phyloP scores from a whole-genome alignment of 2,113 vertebrate genomes.

The Daboia siamensis region DNA sequence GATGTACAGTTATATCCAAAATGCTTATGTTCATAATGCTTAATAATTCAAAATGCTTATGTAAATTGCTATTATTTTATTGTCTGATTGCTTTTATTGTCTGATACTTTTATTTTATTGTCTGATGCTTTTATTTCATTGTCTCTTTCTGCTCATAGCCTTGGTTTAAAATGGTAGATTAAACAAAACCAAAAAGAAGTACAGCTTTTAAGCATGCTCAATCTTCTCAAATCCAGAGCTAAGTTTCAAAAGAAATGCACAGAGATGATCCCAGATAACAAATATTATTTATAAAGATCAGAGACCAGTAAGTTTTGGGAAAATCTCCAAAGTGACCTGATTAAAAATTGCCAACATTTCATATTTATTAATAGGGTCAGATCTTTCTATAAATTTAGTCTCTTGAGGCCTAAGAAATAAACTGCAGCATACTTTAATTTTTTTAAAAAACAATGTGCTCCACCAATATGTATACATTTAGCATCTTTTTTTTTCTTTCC shows the following conservation, averaged over 20 bases:
- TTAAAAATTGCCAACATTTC: not conserved
- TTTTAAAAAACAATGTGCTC: not conserved
- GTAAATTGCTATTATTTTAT: not conserved
- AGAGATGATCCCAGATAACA: not conserved
- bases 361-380: not conserved
- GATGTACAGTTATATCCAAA: slow-evolving; percentile 28
- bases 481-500: not conserved
- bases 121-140: not conserved
- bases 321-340: not conserved
- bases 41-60: not conserved
- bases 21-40: not conserved
- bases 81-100: not conserved
- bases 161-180: not conserved
- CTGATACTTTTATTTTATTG: not conserved
- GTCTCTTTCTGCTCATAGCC: not conserved
- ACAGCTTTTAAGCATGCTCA: not conserved
- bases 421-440: not conserved
- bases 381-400: not conserved
- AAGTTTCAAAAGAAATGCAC: not conserved
- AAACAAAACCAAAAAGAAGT: not conserved
- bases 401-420: not conserved
- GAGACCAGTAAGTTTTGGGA: not conserved
- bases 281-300: not conserved
- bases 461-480: not conserved
- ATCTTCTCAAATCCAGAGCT: not conserved